phyloP scores from a whole-genome alignment of 2,888 invertebrate genomes.

The Flexamia atlantica region DNA sequence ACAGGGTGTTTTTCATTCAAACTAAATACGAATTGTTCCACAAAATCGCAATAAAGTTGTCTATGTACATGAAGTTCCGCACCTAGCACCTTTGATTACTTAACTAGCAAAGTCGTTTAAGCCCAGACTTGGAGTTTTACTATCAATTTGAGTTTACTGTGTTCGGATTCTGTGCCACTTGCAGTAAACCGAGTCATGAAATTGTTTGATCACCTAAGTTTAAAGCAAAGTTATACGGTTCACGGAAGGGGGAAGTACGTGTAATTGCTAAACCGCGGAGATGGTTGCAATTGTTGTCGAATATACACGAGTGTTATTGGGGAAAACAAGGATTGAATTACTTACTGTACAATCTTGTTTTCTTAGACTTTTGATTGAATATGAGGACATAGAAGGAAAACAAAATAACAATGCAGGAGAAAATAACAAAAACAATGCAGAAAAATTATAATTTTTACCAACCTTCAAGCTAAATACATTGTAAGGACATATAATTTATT shows the following conservation, averaged over 20 bases:
- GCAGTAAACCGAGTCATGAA: conserved; percentile 25
- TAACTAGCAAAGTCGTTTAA: conserved; percentile 19
- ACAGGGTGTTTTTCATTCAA: too few relatives aligned
- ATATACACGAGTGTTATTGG: too few relatives aligned
- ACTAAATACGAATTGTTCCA: too few relatives aligned
- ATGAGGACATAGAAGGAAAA: too few relatives aligned
- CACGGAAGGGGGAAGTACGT: not conserved
- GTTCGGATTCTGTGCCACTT: conserved; percentile 32
- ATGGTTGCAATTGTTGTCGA: not conserved
- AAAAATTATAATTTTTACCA: too few relatives aligned
- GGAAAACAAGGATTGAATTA: too few relatives aligned
- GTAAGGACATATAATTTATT: too few relatives aligned
- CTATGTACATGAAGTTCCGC: not conserved
- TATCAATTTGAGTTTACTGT: conserved; percentile 32
- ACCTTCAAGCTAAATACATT: too few relatives aligned
- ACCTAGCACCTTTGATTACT: conserved; percentile 18
- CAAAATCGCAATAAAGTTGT: not conserved
- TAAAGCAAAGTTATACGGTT: not conserved
- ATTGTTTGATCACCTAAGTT: conserved; percentile 31
- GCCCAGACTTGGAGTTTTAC: conserved; percentile 3
- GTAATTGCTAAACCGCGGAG: conserved; percentile 6
- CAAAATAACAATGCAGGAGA: too few relatives aligned
- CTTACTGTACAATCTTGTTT: too few relatives aligned
- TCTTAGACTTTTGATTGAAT: too few relatives aligned
- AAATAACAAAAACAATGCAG: too few relatives aligned